A percentile compares a stretch with the other conserved stretches of the same genome.
These are phyloP conservation scores for Phodopus roborovskii DNA, from an alignment of 2,113 vertebrate species.

Conservation along the genomic window DNA sequence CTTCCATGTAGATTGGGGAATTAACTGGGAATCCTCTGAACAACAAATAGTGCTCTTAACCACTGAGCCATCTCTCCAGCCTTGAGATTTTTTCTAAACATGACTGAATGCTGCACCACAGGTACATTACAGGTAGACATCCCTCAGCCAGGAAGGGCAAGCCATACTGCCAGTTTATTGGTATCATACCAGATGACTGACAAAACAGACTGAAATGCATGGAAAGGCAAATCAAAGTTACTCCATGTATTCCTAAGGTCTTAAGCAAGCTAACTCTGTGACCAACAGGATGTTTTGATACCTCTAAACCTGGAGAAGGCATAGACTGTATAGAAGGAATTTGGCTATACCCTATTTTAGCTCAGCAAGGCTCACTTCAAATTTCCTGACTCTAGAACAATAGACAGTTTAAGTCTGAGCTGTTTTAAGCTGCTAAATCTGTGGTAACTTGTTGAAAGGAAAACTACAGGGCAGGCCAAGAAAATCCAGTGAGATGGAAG, in stretches of 20 bases:
- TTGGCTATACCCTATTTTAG: neutral
- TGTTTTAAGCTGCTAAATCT: neutral
- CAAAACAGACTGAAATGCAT: rapidly evolving
- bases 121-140: too few species aligned
- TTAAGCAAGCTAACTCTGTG: neutral
- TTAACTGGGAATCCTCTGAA: neutral
- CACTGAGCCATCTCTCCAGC: neutral
- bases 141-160: neutral
- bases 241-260: too few species aligned
- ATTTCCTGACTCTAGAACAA: neutral
- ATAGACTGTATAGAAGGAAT: neutral
- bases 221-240: rapidly evolving
- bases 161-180: neutral
- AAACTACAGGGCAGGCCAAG: neutral
- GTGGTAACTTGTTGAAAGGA: neutral
- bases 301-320: neutral
- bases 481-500: rapidly evolving
- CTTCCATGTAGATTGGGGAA: neutral
- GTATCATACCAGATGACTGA: neutral
- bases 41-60: neutral
- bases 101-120: rapidly evolving
- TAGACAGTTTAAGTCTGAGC: neutral
- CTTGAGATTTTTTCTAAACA: neutral
- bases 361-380: neutral
- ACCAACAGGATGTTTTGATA: neutral